A percentile compares a stretch with the other conserved stretches of the same genome.
Conservation (phyloP, 2,888 invertebrate genomes). For the Nezara viridula region DNA sequence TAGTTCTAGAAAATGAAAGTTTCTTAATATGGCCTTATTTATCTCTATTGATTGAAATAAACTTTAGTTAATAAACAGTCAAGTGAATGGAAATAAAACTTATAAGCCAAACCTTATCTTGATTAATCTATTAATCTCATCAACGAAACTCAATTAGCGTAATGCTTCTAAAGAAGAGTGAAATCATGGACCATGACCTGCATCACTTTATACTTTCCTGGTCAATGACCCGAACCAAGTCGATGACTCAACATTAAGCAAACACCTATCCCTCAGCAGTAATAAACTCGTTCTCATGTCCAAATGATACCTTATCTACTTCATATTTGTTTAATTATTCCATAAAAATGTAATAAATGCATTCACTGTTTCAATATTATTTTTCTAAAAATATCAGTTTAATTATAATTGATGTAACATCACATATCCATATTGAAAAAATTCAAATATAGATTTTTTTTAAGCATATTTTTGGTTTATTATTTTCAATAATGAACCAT, state of each 20-base stretch:
- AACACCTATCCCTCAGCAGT: neutral
- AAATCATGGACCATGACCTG: neutral
- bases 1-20: no score
- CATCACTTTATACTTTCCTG: neutral
- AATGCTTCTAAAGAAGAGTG: neutral
- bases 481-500: no score
- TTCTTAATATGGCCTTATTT: no score
- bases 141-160: neutral
- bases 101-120: neutral
- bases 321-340: neutral
- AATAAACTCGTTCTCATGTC: neutral
- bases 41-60: no score
- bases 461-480: no score
- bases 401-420: no score
- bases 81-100: no score
- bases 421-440: no score
- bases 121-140: neutral
- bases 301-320: neutral
- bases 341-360: constrained; percentile 1
- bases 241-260: neutral
- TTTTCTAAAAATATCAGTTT: no score
- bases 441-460: no score
- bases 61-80: no score
- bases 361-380: neutral
- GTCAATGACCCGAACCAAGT: neutral